A percentile compares a stretch with the other conserved stretches of the same genome.
These are phyloP conservation scores for Alethe diademata DNA, from an alignment of 2,113 vertebrate genomes.

Conservation along the genomic window DNA sequence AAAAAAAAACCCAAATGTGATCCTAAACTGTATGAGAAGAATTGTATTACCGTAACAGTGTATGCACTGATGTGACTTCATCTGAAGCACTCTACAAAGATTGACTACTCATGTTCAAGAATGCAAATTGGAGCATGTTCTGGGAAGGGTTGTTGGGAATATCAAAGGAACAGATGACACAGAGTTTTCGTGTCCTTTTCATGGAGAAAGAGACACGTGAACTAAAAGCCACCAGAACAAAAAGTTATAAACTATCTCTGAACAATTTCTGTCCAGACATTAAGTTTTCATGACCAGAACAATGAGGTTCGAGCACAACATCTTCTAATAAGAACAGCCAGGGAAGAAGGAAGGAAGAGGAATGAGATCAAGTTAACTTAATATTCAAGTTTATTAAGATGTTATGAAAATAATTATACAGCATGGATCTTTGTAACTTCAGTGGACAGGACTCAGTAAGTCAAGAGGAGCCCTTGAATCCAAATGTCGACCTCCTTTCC, in stretches of 20 bases:
- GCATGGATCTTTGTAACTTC: neutral
- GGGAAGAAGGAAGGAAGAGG: neutral
- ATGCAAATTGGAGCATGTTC: neutral
- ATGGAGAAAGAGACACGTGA: neutral
- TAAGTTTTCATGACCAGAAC: neutral
- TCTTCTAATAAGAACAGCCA: neutral
- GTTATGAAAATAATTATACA: slow-evolving; percentile 17
- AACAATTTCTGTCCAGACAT: neutral
- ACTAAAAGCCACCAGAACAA: neutral
- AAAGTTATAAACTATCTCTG: neutral
- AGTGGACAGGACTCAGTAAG: neutral
- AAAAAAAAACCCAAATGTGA: neutral
- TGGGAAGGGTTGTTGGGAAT: neutral
- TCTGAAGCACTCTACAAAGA: neutral
- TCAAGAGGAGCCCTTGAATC: slow-evolving; percentile 2
- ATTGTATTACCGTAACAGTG: neutral
- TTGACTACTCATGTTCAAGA: neutral
- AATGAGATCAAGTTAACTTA: slow-evolving; percentile 11
- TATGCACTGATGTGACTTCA: neutral
- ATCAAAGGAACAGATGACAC: neutral
- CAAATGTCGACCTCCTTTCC: slow-evolving; percentile 1
- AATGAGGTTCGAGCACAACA: neutral
- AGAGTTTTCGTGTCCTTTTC: neutral
- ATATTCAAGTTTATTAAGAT: slow-evolving; percentile 2
- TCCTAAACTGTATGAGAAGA: neutral